phyloP scores from a whole-genome alignment of 2,113 vertebrate species.

The Labeo catla region DNA sequence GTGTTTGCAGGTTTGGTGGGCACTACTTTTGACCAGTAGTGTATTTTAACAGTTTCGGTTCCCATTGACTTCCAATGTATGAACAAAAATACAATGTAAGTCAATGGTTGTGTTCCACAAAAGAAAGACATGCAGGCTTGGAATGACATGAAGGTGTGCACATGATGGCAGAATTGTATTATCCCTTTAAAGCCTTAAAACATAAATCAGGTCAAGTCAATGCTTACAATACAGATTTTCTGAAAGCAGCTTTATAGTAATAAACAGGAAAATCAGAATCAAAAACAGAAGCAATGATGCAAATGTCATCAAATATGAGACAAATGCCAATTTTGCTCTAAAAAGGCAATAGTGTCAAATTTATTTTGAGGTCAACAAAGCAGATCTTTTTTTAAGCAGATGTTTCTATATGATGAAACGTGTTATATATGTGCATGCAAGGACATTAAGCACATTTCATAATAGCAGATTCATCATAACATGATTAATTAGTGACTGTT shows the following conservation, averaged over 20 bases:
- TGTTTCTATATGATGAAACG: no score
- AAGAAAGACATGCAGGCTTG: neutral
- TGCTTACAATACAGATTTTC: neutral
- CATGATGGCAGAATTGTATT: no score
- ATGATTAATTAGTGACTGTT: neutral
- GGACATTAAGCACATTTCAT: neutral
- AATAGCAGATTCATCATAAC: neutral
- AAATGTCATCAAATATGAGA: no score
- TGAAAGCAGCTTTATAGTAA: no score
- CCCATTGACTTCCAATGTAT: neutral
- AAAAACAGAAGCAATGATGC: neutral
- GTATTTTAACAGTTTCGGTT: neutral
- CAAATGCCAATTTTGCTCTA: no score
- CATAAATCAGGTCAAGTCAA: neutral
- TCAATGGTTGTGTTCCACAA: neutral
- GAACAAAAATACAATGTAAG: neutral
- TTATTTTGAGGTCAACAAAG: neutral
- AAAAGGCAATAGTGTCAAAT: neutral
- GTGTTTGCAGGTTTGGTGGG: no score
- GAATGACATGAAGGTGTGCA: neutral
- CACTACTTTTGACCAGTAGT: no score
- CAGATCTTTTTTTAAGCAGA: no score
- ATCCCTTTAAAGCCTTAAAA: neutral
- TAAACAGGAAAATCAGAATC: no score
- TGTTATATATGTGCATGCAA: neutral